Conservation (phyloP, 2,888 invertebrate genomes). For the Dilophus febrilis region DNA sequence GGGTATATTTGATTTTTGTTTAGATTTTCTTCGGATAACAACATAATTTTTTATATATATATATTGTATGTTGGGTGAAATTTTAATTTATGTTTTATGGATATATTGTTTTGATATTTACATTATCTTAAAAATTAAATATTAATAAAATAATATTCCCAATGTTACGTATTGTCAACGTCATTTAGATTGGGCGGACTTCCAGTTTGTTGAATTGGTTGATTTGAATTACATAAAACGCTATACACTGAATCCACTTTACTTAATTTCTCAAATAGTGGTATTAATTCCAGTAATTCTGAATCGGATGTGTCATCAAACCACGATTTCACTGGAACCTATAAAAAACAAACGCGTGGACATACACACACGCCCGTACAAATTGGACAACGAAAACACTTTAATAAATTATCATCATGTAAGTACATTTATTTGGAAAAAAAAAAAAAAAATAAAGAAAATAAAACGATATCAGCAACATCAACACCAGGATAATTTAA, state of each 20-base stretch:
- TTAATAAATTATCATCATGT: neutral
- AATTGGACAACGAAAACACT: slow-evolving; percentile 3
- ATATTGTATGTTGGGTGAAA: no score
- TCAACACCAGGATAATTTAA: no score
- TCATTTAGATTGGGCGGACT: slow-evolving; percentile 31
- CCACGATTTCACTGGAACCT: slow-evolving; percentile 99
- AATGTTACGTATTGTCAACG: slow-evolving; percentile 31
- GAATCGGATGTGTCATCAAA: slow-evolving; percentile 98
- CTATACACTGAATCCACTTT: slow-evolving; percentile 94
- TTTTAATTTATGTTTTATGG: no score
- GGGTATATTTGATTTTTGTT: no score
- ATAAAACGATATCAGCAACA: no score
- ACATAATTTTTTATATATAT: no score
- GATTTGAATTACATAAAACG: slow-evolving; percentile 76
- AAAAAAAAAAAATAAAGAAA: neutral
- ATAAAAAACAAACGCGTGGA: slow-evolving; percentile 16
- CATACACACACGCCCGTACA: no score
- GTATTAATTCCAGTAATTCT: slow-evolving; percentile 91
- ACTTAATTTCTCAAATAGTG: slow-evolving; percentile 93
- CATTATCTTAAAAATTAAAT: slow-evolving; percentile 26
- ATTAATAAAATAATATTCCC: slow-evolving; percentile 32
- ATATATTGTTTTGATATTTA: no score
- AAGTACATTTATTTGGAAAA: no score
- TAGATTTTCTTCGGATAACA: no score
- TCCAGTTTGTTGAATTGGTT: slow-evolving; percentile 17